Conservation (phyloP, 2,888 invertebrate genomes). For the Oxyteleia sp. region DNA sequence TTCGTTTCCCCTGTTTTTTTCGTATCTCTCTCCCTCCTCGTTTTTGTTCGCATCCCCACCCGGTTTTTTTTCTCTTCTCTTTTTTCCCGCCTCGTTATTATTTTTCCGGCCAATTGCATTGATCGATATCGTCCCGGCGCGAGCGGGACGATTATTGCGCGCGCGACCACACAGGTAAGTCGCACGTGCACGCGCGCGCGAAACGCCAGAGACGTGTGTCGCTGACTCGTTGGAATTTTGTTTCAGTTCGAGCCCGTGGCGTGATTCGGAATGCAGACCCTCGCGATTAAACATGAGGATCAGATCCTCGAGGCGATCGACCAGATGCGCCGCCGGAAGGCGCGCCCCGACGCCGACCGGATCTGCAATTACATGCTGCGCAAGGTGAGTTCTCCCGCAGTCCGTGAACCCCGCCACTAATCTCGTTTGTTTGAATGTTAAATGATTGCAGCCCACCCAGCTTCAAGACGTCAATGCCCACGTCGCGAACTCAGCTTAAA, state of each 20-base stretch:
- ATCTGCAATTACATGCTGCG: constrained; percentile 94
- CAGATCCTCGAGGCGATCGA: constrained; percentile 95
- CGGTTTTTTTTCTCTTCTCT: constrained; percentile 5
- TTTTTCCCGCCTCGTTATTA: background rate
- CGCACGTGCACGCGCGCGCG: constrained; percentile 1
- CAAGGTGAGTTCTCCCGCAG: constrained; percentile 84
- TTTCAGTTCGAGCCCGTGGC: constrained; percentile 24
- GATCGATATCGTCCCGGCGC: constrained; percentile 31
- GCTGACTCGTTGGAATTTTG: constrained; percentile 26
- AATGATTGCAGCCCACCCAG: too few species aligned
- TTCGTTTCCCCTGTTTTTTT: background rate
- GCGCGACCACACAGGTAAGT: background rate
- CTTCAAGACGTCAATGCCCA: too few species aligned
- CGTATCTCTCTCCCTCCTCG: constrained; percentile 5
- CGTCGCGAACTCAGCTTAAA: too few species aligned
- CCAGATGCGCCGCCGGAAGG: constrained; percentile 94
- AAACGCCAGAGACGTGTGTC: background rate
- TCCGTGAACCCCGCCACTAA: too few species aligned
- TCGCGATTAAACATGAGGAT: constrained; percentile 91
- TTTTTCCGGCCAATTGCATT: constrained; percentile 17
- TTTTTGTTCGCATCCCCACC: too few species aligned
- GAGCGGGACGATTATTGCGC: constrained; percentile 4
- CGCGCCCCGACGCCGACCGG: constrained; percentile 94
- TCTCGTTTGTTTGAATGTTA: background rate
- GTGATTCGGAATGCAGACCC: constrained; percentile 82